phyloP scores from a whole-genome alignment of 2,888 invertebrate genomes.

The Tineola bisselliella region DNA sequence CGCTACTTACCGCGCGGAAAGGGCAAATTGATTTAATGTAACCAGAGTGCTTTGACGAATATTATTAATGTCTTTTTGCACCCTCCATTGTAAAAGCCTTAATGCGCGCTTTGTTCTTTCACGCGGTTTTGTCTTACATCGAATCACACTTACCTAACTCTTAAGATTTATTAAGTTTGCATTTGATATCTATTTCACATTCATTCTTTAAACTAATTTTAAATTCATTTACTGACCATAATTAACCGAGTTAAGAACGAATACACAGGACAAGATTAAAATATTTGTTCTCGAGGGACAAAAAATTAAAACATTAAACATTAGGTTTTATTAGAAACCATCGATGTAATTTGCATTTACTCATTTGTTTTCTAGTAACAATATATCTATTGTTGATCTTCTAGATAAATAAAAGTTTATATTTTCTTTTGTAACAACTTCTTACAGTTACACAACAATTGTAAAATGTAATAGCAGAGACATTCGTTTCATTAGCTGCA shows the following conservation, averaged over 20 bases:
- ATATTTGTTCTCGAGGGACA: too few relatives aligned
- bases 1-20: slow-evolving; percentile 68
- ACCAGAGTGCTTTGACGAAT: slow-evolving; percentile 69
- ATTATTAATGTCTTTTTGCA: slow-evolving; percentile 68
- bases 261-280: too few relatives aligned
- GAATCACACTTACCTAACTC: slow-evolving; percentile 59
- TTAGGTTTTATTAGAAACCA: too few relatives aligned
- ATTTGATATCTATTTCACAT: background rate
- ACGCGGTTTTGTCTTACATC: slow-evolving; percentile 53
- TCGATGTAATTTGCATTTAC: too few relatives aligned
- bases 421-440: too few relatives aligned
- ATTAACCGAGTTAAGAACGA: background rate
- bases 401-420: too few relatives aligned
- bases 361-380: too few relatives aligned
- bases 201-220: background rate
- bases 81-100: slow-evolving; percentile 50
- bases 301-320: too few relatives aligned
- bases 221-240: background rate
- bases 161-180: slow-evolving; percentile 19
- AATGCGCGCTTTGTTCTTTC: slow-evolving; percentile 64
- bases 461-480: background rate
- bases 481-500: slow-evolving; percentile 17
- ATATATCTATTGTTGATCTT: too few relatives aligned
- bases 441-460: background rate
- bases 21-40: slow-evolving; percentile 70